These are phyloP conservation scores for Ctena decussata DNA, from an alignment of 2,888 invertebrate genomes.

Conservation along the genomic window DNA sequence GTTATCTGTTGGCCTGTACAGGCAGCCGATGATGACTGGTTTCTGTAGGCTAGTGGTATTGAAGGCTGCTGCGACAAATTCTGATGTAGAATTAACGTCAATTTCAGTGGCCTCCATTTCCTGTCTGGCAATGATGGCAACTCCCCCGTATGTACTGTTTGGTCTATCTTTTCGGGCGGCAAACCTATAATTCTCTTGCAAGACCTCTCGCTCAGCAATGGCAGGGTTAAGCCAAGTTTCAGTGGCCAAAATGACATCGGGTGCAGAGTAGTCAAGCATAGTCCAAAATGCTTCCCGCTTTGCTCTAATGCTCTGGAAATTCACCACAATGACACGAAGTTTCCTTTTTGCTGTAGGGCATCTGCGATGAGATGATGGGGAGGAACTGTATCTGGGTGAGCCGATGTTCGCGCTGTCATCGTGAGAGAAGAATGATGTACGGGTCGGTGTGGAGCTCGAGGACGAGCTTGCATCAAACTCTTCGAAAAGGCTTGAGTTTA, in stretches of 20 bases:
- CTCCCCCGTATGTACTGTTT: slow-evolving; percentile 13
- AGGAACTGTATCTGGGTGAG: slow-evolving; percentile 32
- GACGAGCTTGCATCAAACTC: slow-evolving; percentile 27
- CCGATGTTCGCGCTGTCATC: not conserved
- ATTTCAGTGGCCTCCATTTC: slow-evolving; percentile 18
- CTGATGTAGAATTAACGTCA: slow-evolving; percentile 14
- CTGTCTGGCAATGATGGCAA: slow-evolving; percentile 22
- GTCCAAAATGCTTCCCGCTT: slow-evolving; percentile 47
- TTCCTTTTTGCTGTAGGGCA: slow-evolving; percentile 25
- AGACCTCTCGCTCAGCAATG: slow-evolving; percentile 10
- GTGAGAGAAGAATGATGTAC: slow-evolving; percentile 11
- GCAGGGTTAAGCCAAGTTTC: slow-evolving; percentile 19
- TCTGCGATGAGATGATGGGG: slow-evolving; percentile 11
- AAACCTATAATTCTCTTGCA: slow-evolving; percentile 28
- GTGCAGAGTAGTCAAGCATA: slow-evolving; percentile 31
- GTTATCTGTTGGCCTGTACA: slow-evolving; percentile 39
- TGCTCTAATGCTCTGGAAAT: slow-evolving; percentile 49
- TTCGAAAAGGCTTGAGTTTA: slow-evolving; percentile 36
- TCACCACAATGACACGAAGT: slow-evolving; percentile 24
- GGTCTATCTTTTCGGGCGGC: slow-evolving; percentile 23
- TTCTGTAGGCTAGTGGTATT: too few relatives aligned
- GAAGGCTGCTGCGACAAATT: slow-evolving; percentile 26
- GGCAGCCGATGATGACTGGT: slow-evolving; percentile 32
- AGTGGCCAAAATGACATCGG: slow-evolving; percentile 19
- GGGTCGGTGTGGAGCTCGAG: slow-evolving; percentile 20